phyloP scores from a whole-genome alignment of 30 jellyfish, hydroid and myxozoan genomes.

The Phacellophora camtschatica region DNA sequence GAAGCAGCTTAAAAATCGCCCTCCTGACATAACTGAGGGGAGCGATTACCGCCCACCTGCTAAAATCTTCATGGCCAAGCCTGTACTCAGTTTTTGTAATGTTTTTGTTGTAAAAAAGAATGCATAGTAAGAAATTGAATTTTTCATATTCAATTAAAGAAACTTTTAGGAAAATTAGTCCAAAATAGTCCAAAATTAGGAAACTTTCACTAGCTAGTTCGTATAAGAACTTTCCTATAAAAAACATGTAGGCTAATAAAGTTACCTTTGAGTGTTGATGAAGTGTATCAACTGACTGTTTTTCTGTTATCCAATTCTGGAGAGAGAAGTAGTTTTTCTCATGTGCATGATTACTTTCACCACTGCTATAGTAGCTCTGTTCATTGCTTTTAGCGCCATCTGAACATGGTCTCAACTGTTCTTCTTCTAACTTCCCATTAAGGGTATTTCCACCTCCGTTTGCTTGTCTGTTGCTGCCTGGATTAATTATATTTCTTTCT shows the following conservation, averaged over 20 bases:
- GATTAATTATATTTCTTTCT: too few species aligned
- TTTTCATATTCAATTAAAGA: too few species aligned
- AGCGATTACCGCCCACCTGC: too few species aligned
- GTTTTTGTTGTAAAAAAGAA: too few species aligned
- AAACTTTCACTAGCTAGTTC: not conserved
- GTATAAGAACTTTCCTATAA: not conserved
- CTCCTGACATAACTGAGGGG: too few species aligned
- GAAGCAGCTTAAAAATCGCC: too few species aligned
- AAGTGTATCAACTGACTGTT: slow-evolving; percentile 25
- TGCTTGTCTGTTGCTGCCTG: not conserved
- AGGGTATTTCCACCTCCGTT: not conserved
- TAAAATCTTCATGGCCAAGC: too few species aligned
- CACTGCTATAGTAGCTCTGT: not conserved
- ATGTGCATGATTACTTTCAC: not conserved
- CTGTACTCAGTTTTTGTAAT: too few species aligned
- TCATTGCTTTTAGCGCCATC: not conserved
- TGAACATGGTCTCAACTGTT: not conserved
- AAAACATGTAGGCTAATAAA: not conserved
- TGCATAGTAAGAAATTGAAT: too few species aligned
- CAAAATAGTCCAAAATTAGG: too few species aligned
- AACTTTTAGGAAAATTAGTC: too few species aligned
- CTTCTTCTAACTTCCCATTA: not conserved
- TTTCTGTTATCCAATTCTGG: slow-evolving; percentile 2
- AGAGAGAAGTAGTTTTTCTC: slow-evolving; percentile 1
- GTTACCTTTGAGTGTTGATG: slow-evolving; percentile 18